Evolutionary conservation across 2,888 invertebrate species (phyloP).

Genomic region (Eurytoma californica): DNA sequence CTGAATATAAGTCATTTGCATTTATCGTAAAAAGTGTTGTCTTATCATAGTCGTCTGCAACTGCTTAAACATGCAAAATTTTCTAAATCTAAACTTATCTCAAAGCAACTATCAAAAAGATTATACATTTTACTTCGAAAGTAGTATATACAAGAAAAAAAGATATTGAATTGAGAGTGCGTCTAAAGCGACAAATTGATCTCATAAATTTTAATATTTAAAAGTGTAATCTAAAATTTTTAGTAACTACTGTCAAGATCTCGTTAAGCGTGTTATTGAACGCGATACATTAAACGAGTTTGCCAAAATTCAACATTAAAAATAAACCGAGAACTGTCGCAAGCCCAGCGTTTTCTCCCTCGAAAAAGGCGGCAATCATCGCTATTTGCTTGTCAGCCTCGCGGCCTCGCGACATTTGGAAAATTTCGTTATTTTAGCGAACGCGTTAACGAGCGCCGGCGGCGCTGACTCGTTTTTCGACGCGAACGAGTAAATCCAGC

Average conservation of each 20-base stretch:
- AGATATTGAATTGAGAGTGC: not conserved
- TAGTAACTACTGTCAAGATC: not conserved
- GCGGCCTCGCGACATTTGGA: slow-evolving; percentile 20
- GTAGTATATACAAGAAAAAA: too few species aligned
- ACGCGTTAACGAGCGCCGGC: slow-evolving; percentile 10
- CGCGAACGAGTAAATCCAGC: not conserved
- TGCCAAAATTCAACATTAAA: slow-evolving; percentile 41
- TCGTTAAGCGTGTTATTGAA: slow-evolving; percentile 23
- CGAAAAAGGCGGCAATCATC: slow-evolving; percentile 1
- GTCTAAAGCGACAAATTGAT: not conserved
- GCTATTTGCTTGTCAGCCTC: slow-evolving; percentile 13
- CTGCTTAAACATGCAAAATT: too few species aligned
- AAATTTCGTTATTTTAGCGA: slow-evolving; percentile 29
- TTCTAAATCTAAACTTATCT: too few species aligned
- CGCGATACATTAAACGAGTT: slow-evolving; percentile 10
- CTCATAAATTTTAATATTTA: not conserved
- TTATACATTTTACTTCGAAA: too few species aligned
- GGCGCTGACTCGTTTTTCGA: slow-evolving; percentile 17
- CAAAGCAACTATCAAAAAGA: too few species aligned
- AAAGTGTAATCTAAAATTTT: not conserved
- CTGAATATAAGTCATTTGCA: too few species aligned
- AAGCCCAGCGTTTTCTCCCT: slow-evolving; percentile 3
- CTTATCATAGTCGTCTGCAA: too few species aligned
- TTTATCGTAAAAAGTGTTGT: too few species aligned
- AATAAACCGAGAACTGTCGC: slow-evolving; percentile 17